Base-by-base conservation (phyloP, 1,140 invertebrate species). In the Drosophila orena region DNA sequence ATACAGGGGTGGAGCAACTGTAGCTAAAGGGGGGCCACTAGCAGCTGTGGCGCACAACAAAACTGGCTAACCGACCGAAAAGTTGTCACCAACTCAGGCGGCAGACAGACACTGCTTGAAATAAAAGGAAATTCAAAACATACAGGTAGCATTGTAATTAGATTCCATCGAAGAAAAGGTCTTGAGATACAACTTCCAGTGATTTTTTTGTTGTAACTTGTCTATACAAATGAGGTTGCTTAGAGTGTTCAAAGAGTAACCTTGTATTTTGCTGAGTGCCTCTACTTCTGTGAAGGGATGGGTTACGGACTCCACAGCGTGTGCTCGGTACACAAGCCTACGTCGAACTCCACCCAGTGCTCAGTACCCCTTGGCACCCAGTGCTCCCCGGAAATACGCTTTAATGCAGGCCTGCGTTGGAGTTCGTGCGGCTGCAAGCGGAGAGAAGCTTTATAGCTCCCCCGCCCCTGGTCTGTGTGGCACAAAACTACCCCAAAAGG, bases 361-460 rank as follows among this genome's bases (percentile, higher is more conserved):
- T 24, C 0, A 4, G 22, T 24, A 24, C 40, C 79, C 55, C 42
- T 35, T 42, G 47, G 15, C 27, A 34, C 57, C 43, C 42, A 24
- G 15, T 15, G 35, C 24, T 49, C 24, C 57, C 71, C 85, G 86
- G 86, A 90, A 90, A 83, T 80, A 79, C 88, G 71, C 88, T 81
- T 91, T 91, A 91, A 91, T 91, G 79, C 88, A 90, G 73, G 47
- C 47, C 70, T 58, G 68, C 79, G 84, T 84, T 60, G 43, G 57
- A 60, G 74, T 90, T 80, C 77, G 79, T 90, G 88, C 52, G 66
- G 73, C 54, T 76, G 88, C 81, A 91, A 78, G 74, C 65, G 70
- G 56, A 78, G 65, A 54, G 44, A 55, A 69, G 81, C 83, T 91
- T 81, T 83, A 2, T 2, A 22, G 8, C 30, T 17, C 24, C 6